A percentile compares a stretch with the other conserved stretches of the same genome.
phyloP scores from a whole-genome alignment of 2,888 invertebrate species.

The Amorpha juglandis region DNA sequence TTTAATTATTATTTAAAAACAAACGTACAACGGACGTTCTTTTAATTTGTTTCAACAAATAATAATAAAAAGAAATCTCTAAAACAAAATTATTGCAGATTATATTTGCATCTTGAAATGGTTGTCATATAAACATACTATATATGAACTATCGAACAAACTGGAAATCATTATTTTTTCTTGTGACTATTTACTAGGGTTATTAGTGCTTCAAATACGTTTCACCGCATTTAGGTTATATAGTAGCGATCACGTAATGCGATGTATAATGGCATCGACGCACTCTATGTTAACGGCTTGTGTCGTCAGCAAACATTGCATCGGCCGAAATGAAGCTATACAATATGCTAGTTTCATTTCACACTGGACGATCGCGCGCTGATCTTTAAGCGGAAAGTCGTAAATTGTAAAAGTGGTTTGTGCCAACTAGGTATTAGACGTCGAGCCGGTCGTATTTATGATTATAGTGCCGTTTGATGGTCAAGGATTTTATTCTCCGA shows the following conservation, averaged over 20 bases:
- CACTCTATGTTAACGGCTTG: constrained; percentile 32
- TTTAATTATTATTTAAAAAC: background rate
- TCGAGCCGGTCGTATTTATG: constrained; percentile 12
- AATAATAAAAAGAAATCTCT: background rate
- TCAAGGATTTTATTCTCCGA: background rate
- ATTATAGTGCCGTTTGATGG: constrained; percentile 7
- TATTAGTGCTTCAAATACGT: too few species aligned
- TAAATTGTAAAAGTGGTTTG: constrained; percentile 51
- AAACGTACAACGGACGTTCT: background rate
- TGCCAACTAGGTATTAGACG: constrained; percentile 49
- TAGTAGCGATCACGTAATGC: background rate
- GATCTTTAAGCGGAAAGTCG: constrained; percentile 46
- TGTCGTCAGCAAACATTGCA: constrained; percentile 12
- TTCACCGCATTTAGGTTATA: too few species aligned
- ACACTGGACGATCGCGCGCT: constrained; percentile 30
- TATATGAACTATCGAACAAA: too few species aligned
- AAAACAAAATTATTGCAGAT: background rate
- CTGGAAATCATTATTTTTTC: too few species aligned
- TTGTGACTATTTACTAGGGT: too few species aligned
- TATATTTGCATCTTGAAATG: background rate
- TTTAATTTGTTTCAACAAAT: background rate
- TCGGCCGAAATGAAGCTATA: constrained; percentile 43
- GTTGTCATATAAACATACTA: background rate
- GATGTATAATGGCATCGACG: constrained; percentile 28
- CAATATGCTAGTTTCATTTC: constrained; percentile 32